Evolutionary conservation across 2,888 invertebrate species (phyloP), one percentile per base, ranked within the genome.

Genomic region (Napeogenes inachia): DNA sequence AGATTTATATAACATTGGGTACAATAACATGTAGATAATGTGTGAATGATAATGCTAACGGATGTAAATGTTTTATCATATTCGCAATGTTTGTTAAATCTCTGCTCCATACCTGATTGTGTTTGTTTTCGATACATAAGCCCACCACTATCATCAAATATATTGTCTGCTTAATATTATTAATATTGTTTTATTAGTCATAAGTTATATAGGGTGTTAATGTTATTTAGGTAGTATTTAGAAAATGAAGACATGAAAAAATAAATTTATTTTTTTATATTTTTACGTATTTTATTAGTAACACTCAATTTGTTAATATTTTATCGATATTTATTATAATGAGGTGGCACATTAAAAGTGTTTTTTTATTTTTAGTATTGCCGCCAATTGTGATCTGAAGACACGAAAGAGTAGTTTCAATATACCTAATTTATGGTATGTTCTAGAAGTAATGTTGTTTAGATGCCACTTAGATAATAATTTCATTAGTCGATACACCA

Each of bases 301-400:
- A 21, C 57, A 62, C 38, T 21, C 21, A 21, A 21, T 21, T 21
- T 56, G 13, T 57, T 13, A 54, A 50, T 57, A 6, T 32, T 45
- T 45, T 46, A 46, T 42, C 50, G 21, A 30, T 21, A 30, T 30
- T 3, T 50, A 8, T 30, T 50, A 12, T 21, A n/a, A 8, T 35
- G 56, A 33, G 54, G 57, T 62, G 66, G 68, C 57, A 66, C 53
- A 57, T 65, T 65, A 64, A 72, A 73, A 55, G 59, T 68, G 70
- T 67, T 75, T 75, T 81, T 82, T 79, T 80, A 80, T 84, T 87
- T 87, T 85, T 88, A 88, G 88, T 88, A 75, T 80, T 88, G 85
- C 87, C 87, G 84, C 88, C 88, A 64, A 83, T 87, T 81, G 85
- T 86, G 78, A 81, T 87, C 72, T 88, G 86, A 88, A 73, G 82